Base-by-base conservation (phyloP, 2,797 vertebrate genomes). In the Leptodactylus fallax region DNA sequence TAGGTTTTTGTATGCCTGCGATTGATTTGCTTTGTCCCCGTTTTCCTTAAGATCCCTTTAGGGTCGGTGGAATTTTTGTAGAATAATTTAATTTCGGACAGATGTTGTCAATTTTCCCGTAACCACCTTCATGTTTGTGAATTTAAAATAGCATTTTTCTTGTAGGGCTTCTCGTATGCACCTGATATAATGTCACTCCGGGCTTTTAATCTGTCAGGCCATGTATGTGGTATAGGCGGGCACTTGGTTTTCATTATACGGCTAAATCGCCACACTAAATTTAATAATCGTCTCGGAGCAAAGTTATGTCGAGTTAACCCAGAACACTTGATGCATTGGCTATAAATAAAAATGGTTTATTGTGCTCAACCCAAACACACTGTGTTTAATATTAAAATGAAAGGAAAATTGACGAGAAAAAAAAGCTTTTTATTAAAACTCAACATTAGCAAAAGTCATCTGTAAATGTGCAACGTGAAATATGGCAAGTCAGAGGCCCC, bases 201-300 rank as follows among this genome's bases (percentile, higher is more conserved):
- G 71, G 83, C 83, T 61, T 85, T 85, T 85, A 85, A 77, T 76
- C 83, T 76, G 83, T 77, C 83, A 77, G 71, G 36, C 83, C 49
- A 17, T 49, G 56, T 77, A 77, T 85, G 71, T 63, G 83, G 55
- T 85, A 74, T 85, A 85, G 71, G 71, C 83, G 74, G 58, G 83
- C 83, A 76, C 83, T 85, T 85, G 83, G 83, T 77, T 85, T 85
- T 85, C 71, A 85, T 85, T 85, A 85, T 85, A 63, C n/a, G 71
- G 27, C 71, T 83, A 83, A 69, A 83, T 83, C 81, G 45, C 51
- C 45, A 51, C 67, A 58, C 51, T 85, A 85, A 85, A 85, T 61
- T 76, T 76, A 85, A 84, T 84, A 76, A 77, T 74, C 36, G 36
- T 61, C 67, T 55, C 55, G 55, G 71, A 74, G 71, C 21, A 12